Base-by-base conservation (phyloP, 2,888 invertebrate genomes). In the Pheosia gnoma region DNA sequence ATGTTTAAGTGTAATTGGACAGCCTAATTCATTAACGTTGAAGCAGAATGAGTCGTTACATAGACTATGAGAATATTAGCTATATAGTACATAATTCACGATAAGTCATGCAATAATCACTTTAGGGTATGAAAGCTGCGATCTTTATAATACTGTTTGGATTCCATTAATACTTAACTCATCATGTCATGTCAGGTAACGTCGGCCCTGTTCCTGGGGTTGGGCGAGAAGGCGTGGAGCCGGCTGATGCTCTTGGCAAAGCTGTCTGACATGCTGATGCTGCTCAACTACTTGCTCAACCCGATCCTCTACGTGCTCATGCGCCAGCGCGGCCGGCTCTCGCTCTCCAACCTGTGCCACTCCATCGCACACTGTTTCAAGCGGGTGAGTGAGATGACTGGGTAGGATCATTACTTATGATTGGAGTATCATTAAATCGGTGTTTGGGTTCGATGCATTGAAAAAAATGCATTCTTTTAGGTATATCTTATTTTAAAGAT, bases 251-350 rank as follows among this genome's bases (percentile, higher is more conserved):
- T 77, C 47, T 82, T 93, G 47, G 94, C 95, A 65, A 83, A 89
- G 36, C 78, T 95, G 11, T 96, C 97, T 3, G 97, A 98, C 83
- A 86, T 96, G 61, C 92, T 97, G 62, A 95, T 97, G 92, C 95
- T 97, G 59, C 86, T 97, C 59, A 97, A 98, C 89, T 98, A 97
- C 87, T 96, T 96, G 43, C 94, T 97, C 67, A 96, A 98, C 88
- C 98, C 98, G 3, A 96, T 96, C 76, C 95, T 97, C 60, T 98
- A 97, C 87, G 97, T 97, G 58, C 91, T 97, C 41, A 95, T 96
- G 85, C 94, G 96, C 10, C 88, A 88, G 73, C 79, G 87, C 36
- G 81, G 83, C 36, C 79, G 74, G 47, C 70, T 82, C 61, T 81
- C 83, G n/a, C 60, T 75, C 63, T 66, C 80, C 61, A 72, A 80